Base-by-base conservation (phyloP, 92 coral and sea anemone genomes). In the Phymanthus crucifer region DNA sequence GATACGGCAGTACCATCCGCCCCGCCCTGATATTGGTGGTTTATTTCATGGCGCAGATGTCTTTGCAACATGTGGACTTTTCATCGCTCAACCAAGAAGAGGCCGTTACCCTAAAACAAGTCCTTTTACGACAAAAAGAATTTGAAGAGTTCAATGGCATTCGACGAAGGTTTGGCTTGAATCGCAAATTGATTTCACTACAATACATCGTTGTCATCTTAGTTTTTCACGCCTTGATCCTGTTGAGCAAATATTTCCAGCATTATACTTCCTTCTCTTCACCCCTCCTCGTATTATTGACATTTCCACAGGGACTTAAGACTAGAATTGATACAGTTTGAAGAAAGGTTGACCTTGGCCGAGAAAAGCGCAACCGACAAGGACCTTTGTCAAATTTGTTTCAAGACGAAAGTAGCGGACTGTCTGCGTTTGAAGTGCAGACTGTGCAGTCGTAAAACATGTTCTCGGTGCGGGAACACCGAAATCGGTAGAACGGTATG, bases 341-440 rank as follows among this genome's bases (percentile, higher is more conserved):
- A 77, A 61, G 81, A 77, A 34, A 77, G 81, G 40, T 38, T 77
- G 2, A 45, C 57, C 5, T 9, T 61, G 4, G 33, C 56, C 24
- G 81, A 77, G 37, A 61, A 27, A 32, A 77, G n/a, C 31, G 29
- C 72, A 21, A 32, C 45, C 3, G 81, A 77, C 47, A 37, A 21
- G 32, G 8, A 65, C 31, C 81, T 77, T 21, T 77, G 81, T n/a
- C 57, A 64, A 50, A 77, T 77, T 32, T 77, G 81, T 54, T 77
- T 77, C 40, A 77, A 77, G 68, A 64, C 72, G 13, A 77, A 77
- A 64, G 81, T 77, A 12, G 81, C 81, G 9, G 72, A 77, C 17
- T 64, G 81, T 40, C 40, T 77, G 26, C 40, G 69, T 2, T 37
- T 77, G 56, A 21, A 27, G 11, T 77, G 81, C 68, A 77, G n/a